Base-by-base conservation (phyloP, 1,140 invertebrate species). In the Cardiocondyla obscurior region DNA sequence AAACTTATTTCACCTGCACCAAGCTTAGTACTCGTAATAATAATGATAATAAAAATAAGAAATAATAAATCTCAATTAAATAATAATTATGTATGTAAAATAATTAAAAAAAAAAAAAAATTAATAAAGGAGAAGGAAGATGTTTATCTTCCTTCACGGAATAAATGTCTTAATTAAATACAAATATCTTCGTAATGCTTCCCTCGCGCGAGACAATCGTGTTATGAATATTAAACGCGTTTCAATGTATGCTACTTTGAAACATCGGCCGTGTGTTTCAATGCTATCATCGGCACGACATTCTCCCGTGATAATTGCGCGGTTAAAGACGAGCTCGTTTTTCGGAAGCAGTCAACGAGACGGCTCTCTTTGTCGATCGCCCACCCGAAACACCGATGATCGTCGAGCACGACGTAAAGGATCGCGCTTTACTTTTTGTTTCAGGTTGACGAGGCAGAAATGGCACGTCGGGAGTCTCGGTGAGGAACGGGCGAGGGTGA, bases 401-500 rank as follows among this genome's bases (percentile, higher is more conserved):
- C 58, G 74, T 77, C 60, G 77, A 33, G 25, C 53, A 55, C 46
- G 64, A 30, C 55, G 36, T 83, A 83, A 88, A n/a, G 83, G 72
- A 77, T 85, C 22, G 64, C 81, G 51, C 49, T 25, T 19, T 62
- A n/a, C n/a, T 81, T 88, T 87, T 85, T 90, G 83, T 92, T 92
- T 28, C 89, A 92, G 92, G 86, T 92, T 90, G 85, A 90, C 87
- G 87, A 83, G 73, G 86, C 85, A 86, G 90, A 90, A 90, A 93
- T 93, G 92, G 90, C 89, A 90, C 89, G 83, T 85, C 88, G 82
- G 83, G 89, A 89, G 88, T 90, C 89, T 91, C 87, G 90, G 90
- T 93, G 93, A 94, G 91, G 85, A 92, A 87, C 90, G 86, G 88
- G 86, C 90, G 90, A 92, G 92, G 90, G 91, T 90, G 88, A 90